A percentile compares a stretch with the other conserved stretches of the same genome.
Conservation (phyloP, 2,888 invertebrate genomes). For the Rotaria magnacalcarata region DNA sequence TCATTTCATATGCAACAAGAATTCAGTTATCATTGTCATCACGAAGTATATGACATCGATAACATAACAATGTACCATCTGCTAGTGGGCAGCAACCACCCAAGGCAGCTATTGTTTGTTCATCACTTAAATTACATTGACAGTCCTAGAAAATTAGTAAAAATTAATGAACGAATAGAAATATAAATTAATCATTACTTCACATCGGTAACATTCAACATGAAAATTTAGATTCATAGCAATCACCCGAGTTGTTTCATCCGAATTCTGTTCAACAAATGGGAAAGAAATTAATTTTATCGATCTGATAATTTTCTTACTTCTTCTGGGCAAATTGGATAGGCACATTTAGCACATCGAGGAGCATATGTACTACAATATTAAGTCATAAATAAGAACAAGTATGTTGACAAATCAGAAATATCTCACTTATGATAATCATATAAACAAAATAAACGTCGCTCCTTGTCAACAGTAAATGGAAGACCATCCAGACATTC, state of each 20-base stretch:
- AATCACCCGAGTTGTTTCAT: conserved; percentile 94
- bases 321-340: conserved; percentile 80
- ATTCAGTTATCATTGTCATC: neutral
- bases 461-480: conserved; percentile 93
- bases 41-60: neutral
- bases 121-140: conserved; percentile 88
- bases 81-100: neutral
- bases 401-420: neutral
- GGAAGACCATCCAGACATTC: conserved; percentile 96
- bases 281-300: neutral
- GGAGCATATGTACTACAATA: conserved; percentile 81
- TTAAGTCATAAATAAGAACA: conserved; percentile 48
- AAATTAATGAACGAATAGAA: too few relatives aligned
- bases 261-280: conserved; percentile 71
- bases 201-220: conserved; percentile 95
- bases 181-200: conserved; percentile 60
- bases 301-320: neutral
- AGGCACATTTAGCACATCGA: conserved; percentile 91
- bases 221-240: conserved; percentile 99
- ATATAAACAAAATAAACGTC: conserved; percentile 94
- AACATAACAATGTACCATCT: conserved; percentile 3
- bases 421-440: conserved; percentile 84
- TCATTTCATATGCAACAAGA: too few relatives aligned
- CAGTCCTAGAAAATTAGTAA: conserved; percentile 66
- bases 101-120: neutral